These are phyloP conservation scores for Peucedramus taeniatus DNA, from an alignment of 2,113 vertebrate species.

Conservation along the genomic window DNA sequence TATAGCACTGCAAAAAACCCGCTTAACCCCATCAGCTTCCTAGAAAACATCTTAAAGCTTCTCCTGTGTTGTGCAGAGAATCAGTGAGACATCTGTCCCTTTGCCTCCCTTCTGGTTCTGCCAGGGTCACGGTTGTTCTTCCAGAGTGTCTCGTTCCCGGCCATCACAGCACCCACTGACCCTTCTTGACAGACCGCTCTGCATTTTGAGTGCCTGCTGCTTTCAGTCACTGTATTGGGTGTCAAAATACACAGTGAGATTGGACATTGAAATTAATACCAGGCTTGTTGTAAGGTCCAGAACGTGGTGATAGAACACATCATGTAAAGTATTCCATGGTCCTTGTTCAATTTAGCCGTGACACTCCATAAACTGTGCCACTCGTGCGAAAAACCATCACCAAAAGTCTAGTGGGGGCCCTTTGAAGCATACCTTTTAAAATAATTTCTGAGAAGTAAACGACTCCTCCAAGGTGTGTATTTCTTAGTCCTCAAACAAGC, in stretches of 20 bases:
- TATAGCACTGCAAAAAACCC: neutral
- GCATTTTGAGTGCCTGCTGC: conserved; percentile 68
- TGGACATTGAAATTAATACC: neutral
- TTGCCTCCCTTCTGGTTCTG: neutral
- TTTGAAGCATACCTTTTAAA: neutral
- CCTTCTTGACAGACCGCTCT: conserved; percentile 19
- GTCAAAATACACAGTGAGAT: neutral
- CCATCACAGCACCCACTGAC: neutral
- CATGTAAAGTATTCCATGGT: neutral
- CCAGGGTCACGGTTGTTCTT: rapidly evolving
- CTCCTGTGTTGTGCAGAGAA: neutral
- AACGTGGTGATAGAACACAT: neutral
- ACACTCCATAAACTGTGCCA: neutral
- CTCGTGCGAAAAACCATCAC: neutral
- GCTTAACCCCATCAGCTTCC: neutral
- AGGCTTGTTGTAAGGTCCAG: conserved; percentile 20
- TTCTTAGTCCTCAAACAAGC: neutral
- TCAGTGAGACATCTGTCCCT: neutral
- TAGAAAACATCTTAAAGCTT: neutral
- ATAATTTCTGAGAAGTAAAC: neutral
- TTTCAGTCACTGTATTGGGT: neutral
- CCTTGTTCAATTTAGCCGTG: neutral
- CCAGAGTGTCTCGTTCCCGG: neutral
- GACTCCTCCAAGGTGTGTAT: neutral
- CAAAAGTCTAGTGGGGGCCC: neutral